These are phyloP conservation scores for Lissocephala sabroskyi DNA, from an alignment of 2,888 invertebrate genomes.

Conservation along the genomic window DNA sequence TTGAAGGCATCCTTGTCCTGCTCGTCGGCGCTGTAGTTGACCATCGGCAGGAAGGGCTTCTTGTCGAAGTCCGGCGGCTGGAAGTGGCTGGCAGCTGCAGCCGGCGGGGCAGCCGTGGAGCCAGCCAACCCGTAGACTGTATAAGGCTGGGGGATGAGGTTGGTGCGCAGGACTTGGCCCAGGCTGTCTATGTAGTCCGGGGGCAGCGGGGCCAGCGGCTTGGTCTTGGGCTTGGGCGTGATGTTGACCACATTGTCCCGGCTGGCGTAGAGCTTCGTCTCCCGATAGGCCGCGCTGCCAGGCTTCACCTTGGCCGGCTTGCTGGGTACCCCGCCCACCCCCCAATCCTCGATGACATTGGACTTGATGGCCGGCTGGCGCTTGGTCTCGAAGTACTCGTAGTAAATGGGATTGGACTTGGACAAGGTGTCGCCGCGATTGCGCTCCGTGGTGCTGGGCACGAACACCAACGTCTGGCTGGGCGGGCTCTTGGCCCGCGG, in stretches of 20 bases:
- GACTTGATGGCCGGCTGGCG: constrained; percentile 55
- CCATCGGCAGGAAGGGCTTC: constrained; percentile 79
- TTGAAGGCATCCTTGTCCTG: constrained; percentile 69
- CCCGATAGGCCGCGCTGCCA: constrained; percentile 31
- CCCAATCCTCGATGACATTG: constrained; percentile 55
- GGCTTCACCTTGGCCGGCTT: constrained; percentile 39
- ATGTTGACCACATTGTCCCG: constrained; percentile 69
- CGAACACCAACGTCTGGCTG: constrained; percentile 51
- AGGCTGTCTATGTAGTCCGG: constrained; percentile 44
- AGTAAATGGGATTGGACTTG: constrained; percentile 71
- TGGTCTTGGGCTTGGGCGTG: constrained; percentile 76
- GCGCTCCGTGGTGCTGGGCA: constrained; percentile 58
- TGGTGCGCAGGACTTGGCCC: constrained; percentile 74
- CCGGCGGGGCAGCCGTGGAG: constrained; percentile 65
- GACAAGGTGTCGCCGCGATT: constrained; percentile 51
- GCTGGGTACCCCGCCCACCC: constrained; percentile 29
- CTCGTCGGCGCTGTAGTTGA: constrained; percentile 72
- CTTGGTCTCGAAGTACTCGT: constrained; percentile 72
- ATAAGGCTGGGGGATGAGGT: constrained; percentile 67
- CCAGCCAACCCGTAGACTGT: constrained; percentile 80
- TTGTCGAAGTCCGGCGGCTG: constrained; percentile 73
- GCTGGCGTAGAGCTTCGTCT: constrained; percentile 34
- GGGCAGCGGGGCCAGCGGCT: constrained; percentile 70
- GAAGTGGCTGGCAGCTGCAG: constrained; percentile 23
- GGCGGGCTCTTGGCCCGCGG: constrained; percentile 23